phyloP scores from a whole-genome alignment of 37 sponge, comb jelly and placozoan species.

The Bolinopsis microptera region DNA sequence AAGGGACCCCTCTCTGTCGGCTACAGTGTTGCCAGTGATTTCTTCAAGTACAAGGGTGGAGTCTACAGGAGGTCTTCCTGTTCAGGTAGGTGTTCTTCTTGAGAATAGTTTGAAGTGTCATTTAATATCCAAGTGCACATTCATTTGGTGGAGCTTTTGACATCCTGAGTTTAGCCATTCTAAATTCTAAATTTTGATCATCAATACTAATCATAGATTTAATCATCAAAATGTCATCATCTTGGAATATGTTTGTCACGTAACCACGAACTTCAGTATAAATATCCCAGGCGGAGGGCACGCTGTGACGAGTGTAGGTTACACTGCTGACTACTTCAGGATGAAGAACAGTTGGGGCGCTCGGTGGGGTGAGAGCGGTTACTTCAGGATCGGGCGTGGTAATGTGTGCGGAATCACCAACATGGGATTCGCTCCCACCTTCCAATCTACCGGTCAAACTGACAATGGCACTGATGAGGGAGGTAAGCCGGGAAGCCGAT shows the following conservation, averaged over 20 bases:
- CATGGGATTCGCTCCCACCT: constrained; percentile 3
- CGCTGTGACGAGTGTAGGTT: constrained; percentile 21
- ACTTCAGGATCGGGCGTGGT: neutral
- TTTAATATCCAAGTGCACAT: too few species aligned
- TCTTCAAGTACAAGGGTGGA: neutral
- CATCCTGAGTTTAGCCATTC: too few species aligned
- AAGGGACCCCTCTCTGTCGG: neutral
- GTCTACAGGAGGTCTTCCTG: neutral
- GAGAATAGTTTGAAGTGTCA: too few species aligned
- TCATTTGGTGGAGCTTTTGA: too few species aligned
- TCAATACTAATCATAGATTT: too few species aligned
- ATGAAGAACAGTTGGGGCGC: constrained; percentile 41
- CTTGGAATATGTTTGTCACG: too few species aligned
- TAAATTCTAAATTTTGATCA: too few species aligned
- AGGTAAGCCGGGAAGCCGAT: neutral
- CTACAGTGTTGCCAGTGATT: neutral
- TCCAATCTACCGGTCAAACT: neutral
- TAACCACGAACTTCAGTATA: too few species aligned
- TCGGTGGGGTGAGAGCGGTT: constrained; percentile 8
- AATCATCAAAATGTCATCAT: too few species aligned
- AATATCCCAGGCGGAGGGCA: neutral
- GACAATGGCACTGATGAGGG: constrained; percentile 16
- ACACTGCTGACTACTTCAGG: neutral
- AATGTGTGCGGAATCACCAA: constrained; percentile 16
- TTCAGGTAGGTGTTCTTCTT: too few species aligned